Evolutionary conservation across 2,113 vertebrate genomes (phyloP).

Genomic region (Cryptoleucopteryx plumbea): DNA sequence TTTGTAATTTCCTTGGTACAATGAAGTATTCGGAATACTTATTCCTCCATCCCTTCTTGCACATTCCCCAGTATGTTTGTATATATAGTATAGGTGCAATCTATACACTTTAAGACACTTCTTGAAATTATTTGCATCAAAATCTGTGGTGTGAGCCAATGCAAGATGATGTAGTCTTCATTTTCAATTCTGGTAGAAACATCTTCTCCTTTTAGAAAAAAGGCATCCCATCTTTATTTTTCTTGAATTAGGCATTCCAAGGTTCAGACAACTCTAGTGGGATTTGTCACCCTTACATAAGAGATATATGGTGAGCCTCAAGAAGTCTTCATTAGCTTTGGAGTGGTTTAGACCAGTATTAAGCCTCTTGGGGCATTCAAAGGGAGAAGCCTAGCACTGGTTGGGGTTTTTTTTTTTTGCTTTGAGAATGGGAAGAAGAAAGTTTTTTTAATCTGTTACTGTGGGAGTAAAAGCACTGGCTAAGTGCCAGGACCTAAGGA

Average conservation of each 20-base stretch:
- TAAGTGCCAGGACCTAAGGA: background rate
- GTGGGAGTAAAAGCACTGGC: background rate
- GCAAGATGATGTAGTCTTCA: background rate
- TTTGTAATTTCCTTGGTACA: background rate
- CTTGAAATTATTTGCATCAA: background rate
- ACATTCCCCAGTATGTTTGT: background rate
- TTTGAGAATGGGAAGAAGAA: background rate
- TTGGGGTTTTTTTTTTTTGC: background rate
- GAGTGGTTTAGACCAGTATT: background rate
- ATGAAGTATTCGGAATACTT: background rate
- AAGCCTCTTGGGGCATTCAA: background rate
- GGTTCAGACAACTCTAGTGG: background rate
- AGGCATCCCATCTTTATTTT: background rate
- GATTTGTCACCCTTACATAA: background rate
- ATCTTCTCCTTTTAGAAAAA: background rate
- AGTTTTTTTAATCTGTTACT: background rate
- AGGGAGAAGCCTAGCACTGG: background rate
- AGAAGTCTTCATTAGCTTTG: background rate
- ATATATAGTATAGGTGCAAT: background rate
- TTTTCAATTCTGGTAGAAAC: background rate
- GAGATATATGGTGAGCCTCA: rapidly evolving
- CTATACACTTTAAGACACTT: background rate
- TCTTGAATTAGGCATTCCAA: background rate
- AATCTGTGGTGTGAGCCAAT: background rate
- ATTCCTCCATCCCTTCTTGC: background rate